A percentile compares a stretch with the other conserved stretches of the same genome.
Evolutionary conservation across 2,888 invertebrate species (phyloP).

Genomic region (Brenthis hecate): DNA sequence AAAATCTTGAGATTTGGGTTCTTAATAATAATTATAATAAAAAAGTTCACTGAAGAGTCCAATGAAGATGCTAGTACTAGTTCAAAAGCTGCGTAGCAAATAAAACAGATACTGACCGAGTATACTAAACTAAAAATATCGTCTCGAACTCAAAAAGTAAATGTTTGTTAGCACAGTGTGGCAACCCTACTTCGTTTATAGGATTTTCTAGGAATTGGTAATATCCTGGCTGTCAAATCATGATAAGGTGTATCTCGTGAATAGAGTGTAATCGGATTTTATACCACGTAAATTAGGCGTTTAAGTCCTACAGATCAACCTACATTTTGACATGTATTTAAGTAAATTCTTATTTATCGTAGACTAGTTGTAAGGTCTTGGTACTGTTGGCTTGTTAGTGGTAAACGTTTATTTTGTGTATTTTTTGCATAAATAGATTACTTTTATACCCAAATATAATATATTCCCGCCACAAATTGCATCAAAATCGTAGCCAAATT

Average conservation of each 20-base stretch:
- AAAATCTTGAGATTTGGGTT: too few species aligned
- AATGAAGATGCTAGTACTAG: too few species aligned
- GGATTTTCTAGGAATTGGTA: constrained; percentile 25
- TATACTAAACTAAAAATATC: too few species aligned
- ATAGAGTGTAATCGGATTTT: constrained; percentile 30
- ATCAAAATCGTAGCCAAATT: too few species aligned
- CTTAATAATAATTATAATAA: too few species aligned
- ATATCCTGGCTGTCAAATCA: constrained; percentile 29
- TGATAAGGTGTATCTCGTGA: constrained; percentile 27
- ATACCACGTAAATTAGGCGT: constrained; percentile 25
- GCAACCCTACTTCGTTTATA: constrained; percentile 18
- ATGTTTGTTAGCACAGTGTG: background rate
- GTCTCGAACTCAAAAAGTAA: too few species aligned
- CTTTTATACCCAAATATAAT: too few species aligned
- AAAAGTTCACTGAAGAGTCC: too few species aligned
- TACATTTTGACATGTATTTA: constrained; percentile 22
- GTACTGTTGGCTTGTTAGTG: background rate
- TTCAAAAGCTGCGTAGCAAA: too few species aligned
- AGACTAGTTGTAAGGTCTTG: background rate
- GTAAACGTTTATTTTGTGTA: background rate
- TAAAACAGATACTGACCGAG: too few species aligned
- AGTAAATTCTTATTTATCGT: constrained; percentile 18
- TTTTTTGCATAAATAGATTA: too few species aligned
- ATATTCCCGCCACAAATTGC: too few species aligned
- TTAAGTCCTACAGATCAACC: constrained; percentile 19